Percentiles rank a stretch among this genome's conserved stretches.
phyloP scores from a whole-genome alignment of 2,797 vertebrate genomes.

The Chromis chromis region DNA sequence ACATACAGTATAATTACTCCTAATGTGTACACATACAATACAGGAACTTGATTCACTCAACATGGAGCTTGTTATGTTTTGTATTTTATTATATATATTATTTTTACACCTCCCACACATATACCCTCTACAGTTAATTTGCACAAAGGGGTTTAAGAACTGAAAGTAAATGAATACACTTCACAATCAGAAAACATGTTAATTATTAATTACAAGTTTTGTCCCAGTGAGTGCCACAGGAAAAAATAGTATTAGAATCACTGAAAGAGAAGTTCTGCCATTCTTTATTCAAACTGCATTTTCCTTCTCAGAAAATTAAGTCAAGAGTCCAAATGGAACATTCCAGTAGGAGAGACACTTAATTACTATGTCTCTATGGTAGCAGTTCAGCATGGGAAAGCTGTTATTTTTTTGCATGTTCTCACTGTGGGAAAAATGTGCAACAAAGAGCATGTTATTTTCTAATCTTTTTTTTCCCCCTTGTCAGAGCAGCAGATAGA shows the following conservation, averaged over 20 bases:
- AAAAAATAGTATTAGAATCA: neutral
- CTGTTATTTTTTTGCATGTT: neutral
- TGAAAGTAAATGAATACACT: constrained; percentile 5
- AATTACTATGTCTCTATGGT: constrained; percentile 10
- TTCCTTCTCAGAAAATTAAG: constrained; percentile 9
- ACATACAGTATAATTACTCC: neutral
- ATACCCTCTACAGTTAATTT: neutral
- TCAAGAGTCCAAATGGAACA: constrained; percentile 36
- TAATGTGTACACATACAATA: constrained; percentile 16
- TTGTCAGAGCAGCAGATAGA: constrained; percentile 19
- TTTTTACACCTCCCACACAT: constrained; percentile 11
- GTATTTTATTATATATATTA: neutral
- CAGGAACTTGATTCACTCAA: neutral
- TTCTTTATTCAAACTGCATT: constrained; percentile 24
- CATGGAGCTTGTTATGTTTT: too few relatives aligned
- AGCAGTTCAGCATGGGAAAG: constrained; percentile 7
- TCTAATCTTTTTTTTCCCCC: constrained; percentile 5
- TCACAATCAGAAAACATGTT: constrained; percentile 9
- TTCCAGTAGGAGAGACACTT: constrained; percentile 21
- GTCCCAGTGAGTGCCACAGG: neutral
- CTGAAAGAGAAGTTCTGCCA: constrained; percentile 5
- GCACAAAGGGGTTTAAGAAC: constrained; percentile 1
- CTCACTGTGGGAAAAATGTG: constrained; percentile 14
- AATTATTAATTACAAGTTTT: constrained; percentile 36
- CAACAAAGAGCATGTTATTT: neutral